Conservation (phyloP, 2,797 vertebrate genomes). For the Sebastolobus altivelis region DNA sequence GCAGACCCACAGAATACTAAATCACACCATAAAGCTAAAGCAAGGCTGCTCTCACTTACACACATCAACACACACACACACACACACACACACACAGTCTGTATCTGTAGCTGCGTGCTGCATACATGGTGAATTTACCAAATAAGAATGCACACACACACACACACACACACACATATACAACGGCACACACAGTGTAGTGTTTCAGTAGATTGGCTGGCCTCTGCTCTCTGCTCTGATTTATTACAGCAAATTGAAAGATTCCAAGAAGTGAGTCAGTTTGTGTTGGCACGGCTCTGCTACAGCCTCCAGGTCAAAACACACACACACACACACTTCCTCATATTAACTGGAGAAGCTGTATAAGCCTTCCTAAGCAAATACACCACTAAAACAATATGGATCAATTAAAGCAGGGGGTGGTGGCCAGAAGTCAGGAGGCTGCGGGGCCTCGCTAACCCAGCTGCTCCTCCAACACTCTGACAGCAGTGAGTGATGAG, state of each 20-base stretch:
- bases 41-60: constrained; percentile 12
- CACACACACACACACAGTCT: background rate
- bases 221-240: constrained; percentile 59
- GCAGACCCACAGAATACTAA: constrained; percentile 4
- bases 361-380: constrained; percentile 21
- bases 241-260: constrained; percentile 71
- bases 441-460: background rate
- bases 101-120: background rate
- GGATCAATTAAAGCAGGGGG: constrained; percentile 40
- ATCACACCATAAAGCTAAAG: constrained; percentile 23
- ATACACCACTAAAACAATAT: constrained; percentile 44
- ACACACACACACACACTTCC: constrained; percentile 36
- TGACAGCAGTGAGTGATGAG: constrained; percentile 23
- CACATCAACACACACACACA: background rate
- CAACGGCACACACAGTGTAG: constrained; percentile 1
- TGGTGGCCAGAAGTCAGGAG: constrained; percentile 25
- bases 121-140: constrained; percentile 1
- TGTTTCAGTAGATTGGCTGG: constrained; percentile 56
- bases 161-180: background rate
- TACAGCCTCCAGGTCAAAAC: constrained; percentile 37
- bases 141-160: constrained; percentile 11
- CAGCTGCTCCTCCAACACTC: constrained; percentile 5
- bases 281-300: constrained; percentile 70
- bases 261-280: constrained; percentile 76
- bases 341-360: constrained; percentile 40